Percentiles rank a stretch among this genome's conserved stretches.
These are phyloP conservation scores for Aradophagus sp. DNA, from an alignment of 1,140 invertebrate genomes.

Conservation along the genomic window DNA sequence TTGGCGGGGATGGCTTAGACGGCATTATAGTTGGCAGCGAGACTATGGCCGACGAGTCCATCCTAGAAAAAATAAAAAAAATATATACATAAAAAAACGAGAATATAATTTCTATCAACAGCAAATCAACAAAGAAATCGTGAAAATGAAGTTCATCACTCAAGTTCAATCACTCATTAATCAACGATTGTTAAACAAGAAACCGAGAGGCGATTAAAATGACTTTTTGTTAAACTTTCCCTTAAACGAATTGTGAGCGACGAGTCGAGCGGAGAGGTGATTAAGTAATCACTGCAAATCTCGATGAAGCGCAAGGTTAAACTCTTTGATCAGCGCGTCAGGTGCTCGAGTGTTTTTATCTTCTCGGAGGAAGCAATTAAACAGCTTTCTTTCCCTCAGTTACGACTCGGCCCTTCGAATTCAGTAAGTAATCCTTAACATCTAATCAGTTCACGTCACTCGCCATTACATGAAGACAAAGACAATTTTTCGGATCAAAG, in stretches of 20 bases:
- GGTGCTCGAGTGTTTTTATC: conserved; percentile 47
- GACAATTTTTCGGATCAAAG: conserved; percentile 26
- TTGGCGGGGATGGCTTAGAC: conserved; percentile 66
- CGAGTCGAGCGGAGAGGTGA: conserved; percentile 43
- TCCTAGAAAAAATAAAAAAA: conserved; percentile 56
- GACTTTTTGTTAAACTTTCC: neutral
- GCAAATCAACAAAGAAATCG: conserved; percentile 1
- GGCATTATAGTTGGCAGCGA: conserved; percentile 62
- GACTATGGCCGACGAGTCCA: conserved; percentile 68
- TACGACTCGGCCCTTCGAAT: conserved; percentile 26
- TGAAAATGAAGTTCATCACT: neutral
- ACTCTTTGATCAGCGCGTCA: conserved; percentile 57
- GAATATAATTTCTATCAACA: too few species aligned
- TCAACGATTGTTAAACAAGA: too few species aligned
- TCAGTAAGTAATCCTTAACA: conserved; percentile 55
- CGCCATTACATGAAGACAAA: conserved; percentile 51
- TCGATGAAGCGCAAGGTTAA: conserved; percentile 54
- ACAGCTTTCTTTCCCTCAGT: conserved; percentile 51
- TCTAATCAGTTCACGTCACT: conserved; percentile 52
- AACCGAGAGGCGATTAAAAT: too few species aligned
- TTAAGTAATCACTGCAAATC: conserved; percentile 60
- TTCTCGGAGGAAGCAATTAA: conserved; percentile 52
- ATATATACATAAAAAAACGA: neutral
- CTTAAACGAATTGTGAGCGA: conserved; percentile 33
- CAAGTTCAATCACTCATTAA: too few species aligned